Base-by-base conservation (phyloP, 1,140 invertebrate genomes). In the Luehdorfia chinensis region DNA sequence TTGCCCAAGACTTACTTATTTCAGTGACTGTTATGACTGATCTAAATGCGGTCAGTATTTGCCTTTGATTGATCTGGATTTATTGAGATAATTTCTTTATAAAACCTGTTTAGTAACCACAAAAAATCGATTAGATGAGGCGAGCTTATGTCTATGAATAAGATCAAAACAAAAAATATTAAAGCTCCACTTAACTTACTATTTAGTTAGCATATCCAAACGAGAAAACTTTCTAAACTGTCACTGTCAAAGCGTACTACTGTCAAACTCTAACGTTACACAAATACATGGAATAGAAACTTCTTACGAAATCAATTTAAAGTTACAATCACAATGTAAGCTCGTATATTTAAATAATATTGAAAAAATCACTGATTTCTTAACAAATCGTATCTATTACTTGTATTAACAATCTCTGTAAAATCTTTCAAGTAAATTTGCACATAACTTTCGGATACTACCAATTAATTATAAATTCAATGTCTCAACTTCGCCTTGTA, bases 381-480 rank as follows among this genome's bases (percentile, higher is more conserved):
- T n/a, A n/a, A n/a, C n/a, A 31, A 12, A 31, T 5, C 2, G 6
- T 12, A 12, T 12, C 6, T 31, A 12, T 31, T 3, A 3, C 19
- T 19, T 2, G 16, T 1, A 7, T 21, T 36, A 12, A 11, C 2
- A 18, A 18, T 6, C 6, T n/a, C 2, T 9, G 9, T 9, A n/a
- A 5, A 47, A 47, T 15, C 1, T 1, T 4, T 34, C 2, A 9
- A 16, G 25, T 43, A 37, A 34, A 36, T 25, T 36, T 34, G 21
- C 27, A 37, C 31, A 36, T 31, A 32, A 30, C 33, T 47, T 47
- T 32, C 39, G 37, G 19, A 3, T 13, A 12, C 30, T 21, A 37
- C 11, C 7, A 12, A 23, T 18, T 50, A 14, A 46, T 49, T 61
- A 51, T 54, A 43, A 49, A 61, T 61, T 61, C 59, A 57, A 56